Conservation (phyloP, 2,888 invertebrate genomes). For the Electrophaes corylata region DNA sequence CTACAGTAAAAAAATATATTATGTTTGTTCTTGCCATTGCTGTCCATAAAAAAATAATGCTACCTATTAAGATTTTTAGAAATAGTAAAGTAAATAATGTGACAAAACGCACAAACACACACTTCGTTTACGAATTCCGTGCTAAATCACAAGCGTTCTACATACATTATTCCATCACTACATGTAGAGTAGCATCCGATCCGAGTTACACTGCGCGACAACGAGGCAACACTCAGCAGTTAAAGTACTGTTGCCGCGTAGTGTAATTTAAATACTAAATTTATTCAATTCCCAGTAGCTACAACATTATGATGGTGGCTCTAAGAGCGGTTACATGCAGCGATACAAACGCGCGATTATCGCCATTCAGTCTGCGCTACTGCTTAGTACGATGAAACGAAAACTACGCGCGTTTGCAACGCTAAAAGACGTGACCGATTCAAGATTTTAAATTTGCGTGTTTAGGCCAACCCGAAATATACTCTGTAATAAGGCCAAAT, state of each 20-base stretch:
- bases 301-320: neutral
- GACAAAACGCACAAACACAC: conserved; percentile 52
- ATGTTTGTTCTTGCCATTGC: neutral
- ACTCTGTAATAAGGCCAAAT: neutral
- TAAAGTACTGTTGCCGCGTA: neutral
- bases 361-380: too few relatives aligned
- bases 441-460: neutral
- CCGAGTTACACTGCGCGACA: too few relatives aligned
- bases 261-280: neutral
- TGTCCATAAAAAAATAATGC: too few relatives aligned
- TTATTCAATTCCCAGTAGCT: neutral
- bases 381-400: too few relatives aligned
- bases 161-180: neutral
- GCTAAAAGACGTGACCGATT: too few relatives aligned
- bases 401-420: neutral
- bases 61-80: too few relatives aligned
- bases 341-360: neutral
- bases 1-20: too few relatives aligned
- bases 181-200: neutral
- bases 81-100: conserved; percentile 51
- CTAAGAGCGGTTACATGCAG: neutral
- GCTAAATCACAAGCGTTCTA: conserved; percentile 52
- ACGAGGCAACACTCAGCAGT: neutral
- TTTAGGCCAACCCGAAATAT: neutral
- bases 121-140: conserved; percentile 55